A percentile compares a stretch with the other conserved stretches of the same genome.
Conservation (phyloP, 2,113 vertebrate species). For the Pongo pygmaeus region DNA sequence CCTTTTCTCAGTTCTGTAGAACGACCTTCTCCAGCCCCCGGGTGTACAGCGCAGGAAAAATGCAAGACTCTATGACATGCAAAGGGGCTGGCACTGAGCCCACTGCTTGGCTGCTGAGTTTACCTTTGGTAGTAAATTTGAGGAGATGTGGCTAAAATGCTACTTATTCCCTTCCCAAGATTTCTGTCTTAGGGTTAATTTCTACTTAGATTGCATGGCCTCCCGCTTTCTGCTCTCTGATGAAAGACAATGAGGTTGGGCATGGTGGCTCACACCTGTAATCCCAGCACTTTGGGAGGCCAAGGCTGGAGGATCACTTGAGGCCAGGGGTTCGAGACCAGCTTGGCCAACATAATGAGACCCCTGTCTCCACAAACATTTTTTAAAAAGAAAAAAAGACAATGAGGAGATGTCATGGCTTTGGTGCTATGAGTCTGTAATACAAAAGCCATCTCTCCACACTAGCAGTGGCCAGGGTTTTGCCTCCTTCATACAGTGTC, state of each 20-base stretch:
- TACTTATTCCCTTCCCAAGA: not conserved
- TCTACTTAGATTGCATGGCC: not conserved
- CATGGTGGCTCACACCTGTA: too few species aligned
- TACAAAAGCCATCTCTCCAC: not conserved
- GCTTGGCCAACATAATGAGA: too few species aligned
- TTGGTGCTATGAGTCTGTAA: not conserved
- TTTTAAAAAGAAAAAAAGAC: not conserved
- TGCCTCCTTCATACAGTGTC: not conserved
- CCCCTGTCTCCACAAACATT: too few species aligned
- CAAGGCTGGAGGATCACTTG: too few species aligned
- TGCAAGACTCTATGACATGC: fast-evolving
- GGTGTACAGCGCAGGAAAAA: not conserved
- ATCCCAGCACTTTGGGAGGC: too few species aligned
- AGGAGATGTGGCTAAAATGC: not conserved
- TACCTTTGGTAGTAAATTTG: not conserved
- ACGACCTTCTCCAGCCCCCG: not conserved
- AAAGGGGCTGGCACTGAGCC: not conserved
- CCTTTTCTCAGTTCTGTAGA: not conserved
- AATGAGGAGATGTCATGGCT: not conserved
- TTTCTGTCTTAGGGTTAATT: not conserved
- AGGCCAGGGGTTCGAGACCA: too few species aligned
- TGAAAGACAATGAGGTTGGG: not conserved
- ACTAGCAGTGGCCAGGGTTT: not conserved
- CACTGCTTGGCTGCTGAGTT: not conserved
- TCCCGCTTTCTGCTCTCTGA: not conserved